Conservation (phyloP, 2,113 vertebrate species). For the Albula glossodonta region DNA sequence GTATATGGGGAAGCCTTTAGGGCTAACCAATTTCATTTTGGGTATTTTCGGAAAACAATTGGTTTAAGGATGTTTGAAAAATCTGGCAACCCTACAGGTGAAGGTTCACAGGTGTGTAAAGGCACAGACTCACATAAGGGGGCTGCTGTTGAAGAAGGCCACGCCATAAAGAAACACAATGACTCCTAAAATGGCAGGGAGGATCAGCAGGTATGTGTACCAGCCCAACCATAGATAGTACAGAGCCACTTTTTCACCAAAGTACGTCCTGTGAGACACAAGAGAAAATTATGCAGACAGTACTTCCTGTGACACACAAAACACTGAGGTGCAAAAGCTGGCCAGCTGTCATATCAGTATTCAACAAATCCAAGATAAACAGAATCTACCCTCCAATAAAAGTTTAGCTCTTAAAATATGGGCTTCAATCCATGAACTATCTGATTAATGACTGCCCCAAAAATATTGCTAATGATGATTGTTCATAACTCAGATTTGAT, state of each 20-base stretch:
- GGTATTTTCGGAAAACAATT: too few species aligned
- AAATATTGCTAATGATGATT: not conserved
- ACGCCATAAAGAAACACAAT: constrained; percentile 77
- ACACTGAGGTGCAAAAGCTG: not conserved
- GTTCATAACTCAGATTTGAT: not conserved
- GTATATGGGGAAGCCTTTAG: too few species aligned
- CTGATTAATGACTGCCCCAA: too few species aligned
- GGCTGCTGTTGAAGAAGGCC: constrained; percentile 74
- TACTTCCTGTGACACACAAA: too few species aligned
- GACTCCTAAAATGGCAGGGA: constrained; percentile 71
- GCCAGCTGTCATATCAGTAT: not conserved
- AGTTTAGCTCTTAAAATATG: too few species aligned
- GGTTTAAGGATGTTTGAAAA: too few species aligned
- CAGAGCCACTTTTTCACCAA: constrained; percentile 89
- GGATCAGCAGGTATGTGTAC: constrained; percentile 82
- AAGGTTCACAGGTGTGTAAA: too few species aligned
- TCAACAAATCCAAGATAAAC: not conserved
- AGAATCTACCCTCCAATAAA: too few species aligned
- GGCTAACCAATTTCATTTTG: too few species aligned
- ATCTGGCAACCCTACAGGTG: too few species aligned
- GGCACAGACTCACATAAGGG: constrained; percentile 79
- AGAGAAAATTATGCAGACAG: too few species aligned
- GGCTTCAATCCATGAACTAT: too few species aligned
- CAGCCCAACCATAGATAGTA: constrained; percentile 92
- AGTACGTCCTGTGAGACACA: constrained; percentile 74